Evolutionary conservation across 2,797 vertebrate genomes (phyloP), one percentile per base, ranked within the genome.

Genomic region (Crax fasciolata): DNA sequence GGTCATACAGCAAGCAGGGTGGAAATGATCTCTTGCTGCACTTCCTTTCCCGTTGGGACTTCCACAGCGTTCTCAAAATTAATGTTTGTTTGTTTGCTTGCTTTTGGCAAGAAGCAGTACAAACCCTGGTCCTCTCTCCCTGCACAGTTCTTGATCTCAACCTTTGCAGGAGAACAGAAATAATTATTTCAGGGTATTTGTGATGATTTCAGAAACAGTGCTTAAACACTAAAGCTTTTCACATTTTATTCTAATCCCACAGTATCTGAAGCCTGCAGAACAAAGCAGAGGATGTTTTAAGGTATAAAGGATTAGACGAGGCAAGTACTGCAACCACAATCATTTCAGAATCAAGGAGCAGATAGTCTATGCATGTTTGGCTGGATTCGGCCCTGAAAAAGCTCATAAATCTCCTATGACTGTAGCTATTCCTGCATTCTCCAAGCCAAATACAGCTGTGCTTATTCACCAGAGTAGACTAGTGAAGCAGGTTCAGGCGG

Each of bases 161-260:
- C 38, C 30, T 59, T 62, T 44, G 25, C 7, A 58, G 30, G 57
- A 77, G 39, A 92, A 23, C 3, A 70, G 43, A 90, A 86, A 61
- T 71, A 66, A 82, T 90, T 72, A 77, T 80, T 88, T 85, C 70
- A 80, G 73, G 15, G 43, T 85, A 27, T 88, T 70, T 77, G 9
- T 10, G 6, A 68, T 48, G 59, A 67, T 43, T 44, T 72, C 21
- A 58, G 55, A 80, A 80, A 62, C 35, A 58, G 18, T 67, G 35
- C 44, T 92, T 72, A 74, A 62, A 20, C 11, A 63, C 35, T 12
- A 67, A 86, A 48, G 14, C 13, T 77, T 43, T 85, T 66, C 32
- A 73, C 8, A 21, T 76, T 79, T 79, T 49, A 46, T 27, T 66
- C 35, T 80, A 92, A 70, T 49, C 10, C 16, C 17, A 8, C 15